Evolutionary conservation across 2,888 invertebrate species (phyloP).

Genomic region (Pristionchus japonicus): DNA sequence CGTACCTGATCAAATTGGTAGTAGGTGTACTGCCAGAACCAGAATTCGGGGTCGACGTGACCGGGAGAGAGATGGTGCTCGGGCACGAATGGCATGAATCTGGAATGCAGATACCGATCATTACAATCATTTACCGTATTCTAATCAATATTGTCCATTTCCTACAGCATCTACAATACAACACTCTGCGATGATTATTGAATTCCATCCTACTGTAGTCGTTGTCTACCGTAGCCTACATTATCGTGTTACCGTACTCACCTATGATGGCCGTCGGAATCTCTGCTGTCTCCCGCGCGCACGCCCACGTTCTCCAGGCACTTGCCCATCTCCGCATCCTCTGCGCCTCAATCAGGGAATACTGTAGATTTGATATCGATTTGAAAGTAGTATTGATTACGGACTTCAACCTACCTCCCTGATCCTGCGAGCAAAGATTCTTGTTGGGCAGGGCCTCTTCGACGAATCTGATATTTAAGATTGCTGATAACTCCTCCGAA

Average conservation of each 20-base stretch:
- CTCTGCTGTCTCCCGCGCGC: conserved; percentile 88
- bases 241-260: conserved; percentile 8
- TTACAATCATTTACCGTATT: not conserved
- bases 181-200: no score
- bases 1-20: conserved; percentile 88
- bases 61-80: conserved; percentile 92
- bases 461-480: conserved; percentile 78
- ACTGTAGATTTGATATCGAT: no score
- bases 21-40: conserved; percentile 95
- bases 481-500: no score
- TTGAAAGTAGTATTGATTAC: not conserved
- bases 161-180: no score
- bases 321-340: conserved; percentile 93
- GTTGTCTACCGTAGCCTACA: not conserved
- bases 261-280: conserved; percentile 86
- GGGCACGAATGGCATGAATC: conserved; percentile 93
- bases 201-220: no score
- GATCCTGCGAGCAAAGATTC: conserved; percentile 80
- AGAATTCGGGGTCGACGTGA: conserved; percentile 82
- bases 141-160: no score
- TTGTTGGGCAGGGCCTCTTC: conserved; percentile 83
- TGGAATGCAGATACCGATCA: not conserved
- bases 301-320: conserved; percentile 90
- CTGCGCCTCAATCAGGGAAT: conserved; percentile 81
- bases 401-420: conserved; percentile 52